Evolutionary conservation across 2,797 vertebrate genomes (phyloP).

Genomic region (Botia almorhae): DNA sequence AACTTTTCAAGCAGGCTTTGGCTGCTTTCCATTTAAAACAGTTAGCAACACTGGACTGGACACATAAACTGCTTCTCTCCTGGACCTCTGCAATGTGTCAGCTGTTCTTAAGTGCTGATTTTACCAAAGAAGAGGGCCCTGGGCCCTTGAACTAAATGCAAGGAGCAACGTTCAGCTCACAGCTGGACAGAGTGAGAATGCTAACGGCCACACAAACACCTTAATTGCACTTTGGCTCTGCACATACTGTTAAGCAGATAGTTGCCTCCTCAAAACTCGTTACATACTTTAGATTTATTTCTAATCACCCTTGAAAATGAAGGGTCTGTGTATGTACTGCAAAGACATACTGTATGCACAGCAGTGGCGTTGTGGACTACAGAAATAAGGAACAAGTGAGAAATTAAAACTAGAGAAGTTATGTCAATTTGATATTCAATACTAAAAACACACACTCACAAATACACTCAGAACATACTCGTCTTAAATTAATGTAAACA

Average conservation of each 20-base stretch:
- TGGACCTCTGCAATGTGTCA: slow-evolving; percentile 3
- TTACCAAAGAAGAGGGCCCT: background rate
- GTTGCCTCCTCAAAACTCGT: slow-evolving; percentile 1
- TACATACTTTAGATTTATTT: slow-evolving; percentile 38
- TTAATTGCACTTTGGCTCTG: slow-evolving; percentile 9
- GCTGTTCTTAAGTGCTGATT: slow-evolving; percentile 7
- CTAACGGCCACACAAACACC: slow-evolving; percentile 7
- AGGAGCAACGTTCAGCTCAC: slow-evolving; percentile 21
- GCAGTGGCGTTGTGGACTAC: background rate
- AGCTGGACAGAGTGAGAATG: slow-evolving; percentile 18
- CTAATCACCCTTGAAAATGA: slow-evolving; percentile 49
- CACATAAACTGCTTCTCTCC: slow-evolving; percentile 17
- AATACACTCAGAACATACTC: too few relatives aligned
- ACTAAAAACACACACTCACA: background rate
- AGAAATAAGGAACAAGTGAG: background rate
- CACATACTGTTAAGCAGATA: slow-evolving; percentile 28
- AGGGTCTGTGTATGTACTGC: background rate
- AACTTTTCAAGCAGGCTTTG: too few relatives aligned
- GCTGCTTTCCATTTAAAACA: too few relatives aligned
- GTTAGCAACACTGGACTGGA: background rate
- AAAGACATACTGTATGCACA: background rate
- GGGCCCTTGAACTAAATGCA: background rate
- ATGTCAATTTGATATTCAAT: background rate
- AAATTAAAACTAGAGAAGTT: background rate
- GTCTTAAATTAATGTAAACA: too few relatives aligned